Percentiles rank a stretch among this genome's conserved stretches.
These are phyloP conservation scores for Oceanodroma tethys DNA, from an alignment of 2,113 vertebrate species.

Conservation along the genomic window DNA sequence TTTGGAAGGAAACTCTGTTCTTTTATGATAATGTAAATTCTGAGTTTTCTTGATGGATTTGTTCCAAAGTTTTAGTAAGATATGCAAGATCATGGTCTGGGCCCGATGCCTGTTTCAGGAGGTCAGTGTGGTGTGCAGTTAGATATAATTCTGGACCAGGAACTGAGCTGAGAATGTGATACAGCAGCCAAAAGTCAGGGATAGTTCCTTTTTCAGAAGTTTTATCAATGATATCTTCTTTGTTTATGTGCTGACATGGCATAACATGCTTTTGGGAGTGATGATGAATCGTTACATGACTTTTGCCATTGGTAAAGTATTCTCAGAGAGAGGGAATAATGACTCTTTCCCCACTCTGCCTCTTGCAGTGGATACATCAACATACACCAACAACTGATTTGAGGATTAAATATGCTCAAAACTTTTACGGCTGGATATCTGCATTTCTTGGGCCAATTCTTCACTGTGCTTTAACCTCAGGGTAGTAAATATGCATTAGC, in stretches of 20 bases:
- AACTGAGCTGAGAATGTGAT: neutral
- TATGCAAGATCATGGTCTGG: constrained; percentile 7
- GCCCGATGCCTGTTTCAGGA: neutral
- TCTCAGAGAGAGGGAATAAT: neutral
- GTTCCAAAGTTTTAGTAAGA: constrained; percentile 20
- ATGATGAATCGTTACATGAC: neutral
- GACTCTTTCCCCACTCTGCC: neutral
- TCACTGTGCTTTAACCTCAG: neutral
- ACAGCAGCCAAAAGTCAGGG: neutral
- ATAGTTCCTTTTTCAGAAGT: neutral
- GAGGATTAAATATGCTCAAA: neutral
- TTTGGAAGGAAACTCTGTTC: neutral
- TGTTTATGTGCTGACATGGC: neutral
- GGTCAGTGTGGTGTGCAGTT: neutral
- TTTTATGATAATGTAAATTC: neutral
- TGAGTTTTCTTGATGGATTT: neutral
- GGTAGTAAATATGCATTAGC: neutral
- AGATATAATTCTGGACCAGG: neutral
- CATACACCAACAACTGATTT: neutral
- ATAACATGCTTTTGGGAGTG: neutral
- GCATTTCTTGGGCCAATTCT: neutral
- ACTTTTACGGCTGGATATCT: neutral
- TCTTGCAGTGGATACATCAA: neutral
- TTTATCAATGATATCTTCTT: neutral
- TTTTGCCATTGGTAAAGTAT: neutral